These are phyloP conservation scores for Ceyx melanurus DNA, from an alignment of 2,113 vertebrate species.

Conservation along the genomic window DNA sequence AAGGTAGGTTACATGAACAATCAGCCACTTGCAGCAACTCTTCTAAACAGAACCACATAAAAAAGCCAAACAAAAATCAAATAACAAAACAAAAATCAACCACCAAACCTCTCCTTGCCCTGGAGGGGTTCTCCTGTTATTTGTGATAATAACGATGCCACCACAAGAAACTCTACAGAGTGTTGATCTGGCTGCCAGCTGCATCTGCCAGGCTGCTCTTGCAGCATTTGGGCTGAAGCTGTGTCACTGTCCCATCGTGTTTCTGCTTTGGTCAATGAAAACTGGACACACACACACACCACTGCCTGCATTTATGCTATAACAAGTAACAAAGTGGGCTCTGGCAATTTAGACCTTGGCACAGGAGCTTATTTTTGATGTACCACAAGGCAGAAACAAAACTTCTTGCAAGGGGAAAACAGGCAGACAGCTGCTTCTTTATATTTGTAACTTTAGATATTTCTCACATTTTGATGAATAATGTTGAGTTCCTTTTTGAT, in stretches of 20 bases:
- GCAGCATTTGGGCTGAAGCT: accelerated
- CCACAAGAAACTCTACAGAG: neutral
- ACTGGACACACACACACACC: accelerated
- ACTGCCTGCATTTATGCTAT: neutral
- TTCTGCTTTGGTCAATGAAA: too few relatives aligned
- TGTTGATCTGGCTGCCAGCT: neutral
- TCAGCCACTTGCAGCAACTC: neutral
- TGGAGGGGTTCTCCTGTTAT: neutral
- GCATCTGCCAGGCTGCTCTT: accelerated
- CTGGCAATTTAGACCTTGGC: neutral
- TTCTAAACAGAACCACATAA: neutral
- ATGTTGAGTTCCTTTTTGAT: neutral
- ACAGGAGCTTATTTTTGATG: neutral
- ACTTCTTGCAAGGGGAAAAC: neutral
- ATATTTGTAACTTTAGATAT: neutral
- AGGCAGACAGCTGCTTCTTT: neutral
- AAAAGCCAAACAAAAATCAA: neutral
- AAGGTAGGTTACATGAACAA: neutral
- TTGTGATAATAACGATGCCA: neutral
- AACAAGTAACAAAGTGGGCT: neutral
- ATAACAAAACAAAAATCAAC: neutral
- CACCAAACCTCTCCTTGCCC: neutral
- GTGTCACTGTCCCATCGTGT: accelerated
- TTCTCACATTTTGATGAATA: neutral
- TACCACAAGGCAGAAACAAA: neutral